Evolutionary conservation across 2,888 invertebrate species (phyloP).

Genomic region (Nemapogon koenigi): DNA sequence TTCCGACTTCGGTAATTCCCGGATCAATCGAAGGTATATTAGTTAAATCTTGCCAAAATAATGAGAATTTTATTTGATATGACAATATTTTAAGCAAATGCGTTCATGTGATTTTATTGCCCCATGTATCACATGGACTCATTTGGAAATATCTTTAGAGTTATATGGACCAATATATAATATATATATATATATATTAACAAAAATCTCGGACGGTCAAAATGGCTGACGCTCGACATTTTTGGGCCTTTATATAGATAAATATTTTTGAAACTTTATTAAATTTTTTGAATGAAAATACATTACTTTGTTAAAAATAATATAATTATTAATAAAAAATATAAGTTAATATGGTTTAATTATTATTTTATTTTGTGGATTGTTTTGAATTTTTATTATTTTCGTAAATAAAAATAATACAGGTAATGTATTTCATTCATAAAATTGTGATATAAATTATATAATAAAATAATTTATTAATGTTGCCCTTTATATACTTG

Average conservation of each 20-base stretch:
- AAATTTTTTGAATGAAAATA: constrained; percentile 13
- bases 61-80: constrained; percentile 12
- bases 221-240: constrained; percentile 60
- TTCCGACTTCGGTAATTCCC: too few species aligned
- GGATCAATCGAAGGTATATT: too few species aligned
- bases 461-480: too few species aligned
- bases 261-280: constrained; percentile 21
- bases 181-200: constrained; percentile 2
- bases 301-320: constrained; percentile 14
- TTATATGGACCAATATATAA: constrained; percentile 25
- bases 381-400: too few species aligned
- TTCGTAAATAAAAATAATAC: too few species aligned
- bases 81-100: constrained; percentile 20
- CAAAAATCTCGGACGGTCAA: constrained; percentile 51
- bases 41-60: constrained; percentile 20
- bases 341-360: constrained; percentile 27
- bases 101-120: constrained; percentile 15
- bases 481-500: too few species aligned
- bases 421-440: too few species aligned
- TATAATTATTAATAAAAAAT: constrained; percentile 20
- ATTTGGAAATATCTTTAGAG: neutral
- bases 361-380: too few species aligned
- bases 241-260: constrained; percentile 21
- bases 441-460: too few species aligned
- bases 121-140: constrained; percentile 13